These are phyloP conservation scores for Lordiphosa stackelbergi DNA, from an alignment of 1,140 invertebrate species.

Conservation along the genomic window DNA sequence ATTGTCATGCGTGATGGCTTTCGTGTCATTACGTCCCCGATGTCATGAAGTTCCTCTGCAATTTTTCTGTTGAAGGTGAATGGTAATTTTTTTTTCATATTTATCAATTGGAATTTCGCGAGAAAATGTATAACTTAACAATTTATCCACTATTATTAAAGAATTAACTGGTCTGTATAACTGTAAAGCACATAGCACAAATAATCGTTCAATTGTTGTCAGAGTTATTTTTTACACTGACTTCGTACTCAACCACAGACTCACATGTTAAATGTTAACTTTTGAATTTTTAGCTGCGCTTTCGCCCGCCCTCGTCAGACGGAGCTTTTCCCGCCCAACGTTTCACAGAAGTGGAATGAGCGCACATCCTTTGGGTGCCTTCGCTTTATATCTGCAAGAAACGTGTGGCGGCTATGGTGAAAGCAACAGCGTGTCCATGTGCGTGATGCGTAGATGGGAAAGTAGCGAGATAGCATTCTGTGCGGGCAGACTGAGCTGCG, in stretches of 20 bases:
- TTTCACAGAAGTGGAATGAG: slow-evolving; percentile 50
- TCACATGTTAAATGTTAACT: slow-evolving; percentile 22
- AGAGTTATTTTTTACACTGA: neutral
- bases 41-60: no score
- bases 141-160: no score
- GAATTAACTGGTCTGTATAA: no score
- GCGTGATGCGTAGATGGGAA: slow-evolving; percentile 8
- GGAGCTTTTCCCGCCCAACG: slow-evolving; percentile 27
- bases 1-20: no score
- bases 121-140: no score
- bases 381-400: slow-evolving; percentile 41
- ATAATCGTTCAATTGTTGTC: no score
- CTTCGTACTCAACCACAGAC: slow-evolving; percentile 11
- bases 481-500: slow-evolving; percentile 16
- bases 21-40: no score
- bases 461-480: slow-evolving; percentile 25
- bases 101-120: no score
- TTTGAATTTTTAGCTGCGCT: slow-evolving; percentile 19
- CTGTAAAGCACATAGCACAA: no score
- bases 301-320: slow-evolving; percentile 18
- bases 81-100: no score
- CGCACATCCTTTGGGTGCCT: slow-evolving; percentile 38
- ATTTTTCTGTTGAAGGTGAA: no score
- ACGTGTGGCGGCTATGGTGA: slow-evolving; percentile 18
- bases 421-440: slow-evolving; percentile 14